Conservation (phyloP, 1,140 invertebrate species). For the honey bee (Apis mellifera) region DNA sequence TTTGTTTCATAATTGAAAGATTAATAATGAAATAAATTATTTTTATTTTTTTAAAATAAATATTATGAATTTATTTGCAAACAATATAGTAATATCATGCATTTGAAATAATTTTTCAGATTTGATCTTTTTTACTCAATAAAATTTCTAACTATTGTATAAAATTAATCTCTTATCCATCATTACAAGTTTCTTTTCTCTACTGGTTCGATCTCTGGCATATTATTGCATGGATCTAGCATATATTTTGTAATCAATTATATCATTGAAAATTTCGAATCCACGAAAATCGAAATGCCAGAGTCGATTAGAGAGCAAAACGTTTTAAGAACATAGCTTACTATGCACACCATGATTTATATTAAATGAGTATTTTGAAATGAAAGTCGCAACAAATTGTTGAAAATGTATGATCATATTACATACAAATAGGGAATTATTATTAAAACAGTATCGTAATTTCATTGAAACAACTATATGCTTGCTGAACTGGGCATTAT, state of each 20-base stretch:
- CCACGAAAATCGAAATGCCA: slow-evolving; percentile 37
- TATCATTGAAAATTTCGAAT: slow-evolving; percentile 13
- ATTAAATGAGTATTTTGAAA: slow-evolving; percentile 4
- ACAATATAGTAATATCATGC: no score
- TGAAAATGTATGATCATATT: not conserved
- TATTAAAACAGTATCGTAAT: slow-evolving; percentile 19
- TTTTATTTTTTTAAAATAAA: no score
- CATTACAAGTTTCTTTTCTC: not conserved
- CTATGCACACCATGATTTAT: slow-evolving; percentile 27
- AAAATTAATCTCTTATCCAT: not conserved
- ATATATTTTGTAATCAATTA: not conserved
- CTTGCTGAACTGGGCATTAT: not conserved
- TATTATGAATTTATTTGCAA: no score
- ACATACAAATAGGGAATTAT: slow-evolving; percentile 19
- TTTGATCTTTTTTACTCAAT: not conserved
- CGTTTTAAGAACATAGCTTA: slow-evolving; percentile 55
- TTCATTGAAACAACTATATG: slow-evolving; percentile 25
- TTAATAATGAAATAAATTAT: no score
- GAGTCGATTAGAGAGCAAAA: slow-evolving; percentile 61
- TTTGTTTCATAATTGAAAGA: not conserved
- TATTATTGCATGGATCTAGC: not conserved
- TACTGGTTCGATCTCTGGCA: slow-evolving; percentile 11
- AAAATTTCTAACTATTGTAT: not conserved
- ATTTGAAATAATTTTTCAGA: no score
- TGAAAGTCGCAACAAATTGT: slow-evolving; percentile 8